Base-by-base conservation (phyloP, 2,797 vertebrate species). In the Pseudomugil tenellus region DNA sequence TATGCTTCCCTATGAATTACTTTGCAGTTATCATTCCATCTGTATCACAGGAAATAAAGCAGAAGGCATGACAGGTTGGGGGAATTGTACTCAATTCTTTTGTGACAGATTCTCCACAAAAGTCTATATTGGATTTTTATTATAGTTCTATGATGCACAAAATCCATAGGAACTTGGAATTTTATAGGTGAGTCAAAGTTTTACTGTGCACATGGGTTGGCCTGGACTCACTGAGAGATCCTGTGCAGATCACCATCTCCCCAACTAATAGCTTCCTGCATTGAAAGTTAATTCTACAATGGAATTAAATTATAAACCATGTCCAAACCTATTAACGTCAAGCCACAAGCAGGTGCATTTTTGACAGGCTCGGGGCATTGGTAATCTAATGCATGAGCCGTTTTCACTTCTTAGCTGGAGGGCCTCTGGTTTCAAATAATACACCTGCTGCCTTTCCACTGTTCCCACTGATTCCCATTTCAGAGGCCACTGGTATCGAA, bases 301-400 rank as follows among this genome's bases (percentile, higher is more conserved):
- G 66, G 68, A 89, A 94, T 95, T 91, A 90, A 93, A 94, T 94
- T 92, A 91, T 91, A 93, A 94, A 90, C 79, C 79, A 66, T 83
- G 83, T 94, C 87, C 93, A 92, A 94, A 93, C 83, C 90, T 84
- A 91, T 94, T 92, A 94, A 81, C 65, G 76, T 95, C 93, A 95
- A 91, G 64, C 53, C n/a, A 63, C 79, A 86, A 93, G 85, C 90
- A 93, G 87, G 78, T 89, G 91, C 84, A 0, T 60, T 77, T 88
- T 93, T 92, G 81, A 93, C 83, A 90, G 74, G 81, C 78, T 59
- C 65, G 84, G 76, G 76, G 51, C 65, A 85, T 91, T 92, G 66
- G 89, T 85, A 91, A 86, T 91, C 92, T 90, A 83, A 90, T 81
- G 73, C 87, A 81, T 72, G 78, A 89, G 65, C 79, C 80, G 51